A percentile compares a stretch with the other conserved stretches of the same genome.
phyloP scores from a whole-genome alignment of 2,888 invertebrate genomes.

The Epistrophe eligans region DNA sequence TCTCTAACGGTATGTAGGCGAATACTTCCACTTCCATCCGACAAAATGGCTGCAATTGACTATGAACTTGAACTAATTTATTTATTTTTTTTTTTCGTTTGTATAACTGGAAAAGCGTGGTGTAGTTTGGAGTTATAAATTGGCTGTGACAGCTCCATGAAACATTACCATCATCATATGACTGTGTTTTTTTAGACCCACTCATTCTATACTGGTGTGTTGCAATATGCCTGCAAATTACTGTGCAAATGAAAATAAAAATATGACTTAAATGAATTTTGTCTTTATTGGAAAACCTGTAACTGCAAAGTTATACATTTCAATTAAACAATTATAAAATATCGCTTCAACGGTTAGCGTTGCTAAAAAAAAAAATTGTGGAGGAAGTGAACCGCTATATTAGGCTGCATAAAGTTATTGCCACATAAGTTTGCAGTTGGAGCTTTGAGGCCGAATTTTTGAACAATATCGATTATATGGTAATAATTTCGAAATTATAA shows the following conservation, averaged over 20 bases:
- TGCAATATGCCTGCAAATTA: conserved; percentile 32
- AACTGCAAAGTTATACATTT: conserved; percentile 21
- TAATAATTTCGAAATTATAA: not conserved
- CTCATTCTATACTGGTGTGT: conserved; percentile 24
- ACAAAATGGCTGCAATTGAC: conserved; percentile 50
- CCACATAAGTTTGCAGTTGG: not conserved
- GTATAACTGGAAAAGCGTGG: conserved; percentile 47
- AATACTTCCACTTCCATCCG: conserved; percentile 60
- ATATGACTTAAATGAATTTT: not conserved
- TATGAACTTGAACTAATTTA: conserved; percentile 73
- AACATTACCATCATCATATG: conserved; percentile 66
- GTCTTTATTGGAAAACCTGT: not conserved
- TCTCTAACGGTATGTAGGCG: conserved; percentile 44
- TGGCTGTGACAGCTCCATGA: conserved; percentile 69
- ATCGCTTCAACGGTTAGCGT: not conserved
- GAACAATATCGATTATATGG: not conserved
- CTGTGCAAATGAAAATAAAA: conserved; percentile 38
- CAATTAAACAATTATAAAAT: conserved; percentile 4
- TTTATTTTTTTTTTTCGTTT: not conserved
- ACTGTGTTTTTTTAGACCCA: conserved; percentile 54
- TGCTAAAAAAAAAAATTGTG: not conserved
- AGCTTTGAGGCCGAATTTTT: not conserved
- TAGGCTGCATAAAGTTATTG: not conserved
- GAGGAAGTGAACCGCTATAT: not conserved
- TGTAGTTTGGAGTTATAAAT: conserved; percentile 69